Base-by-base conservation (phyloP, 2,888 invertebrate species). In the Palloptera scutellata region DNA sequence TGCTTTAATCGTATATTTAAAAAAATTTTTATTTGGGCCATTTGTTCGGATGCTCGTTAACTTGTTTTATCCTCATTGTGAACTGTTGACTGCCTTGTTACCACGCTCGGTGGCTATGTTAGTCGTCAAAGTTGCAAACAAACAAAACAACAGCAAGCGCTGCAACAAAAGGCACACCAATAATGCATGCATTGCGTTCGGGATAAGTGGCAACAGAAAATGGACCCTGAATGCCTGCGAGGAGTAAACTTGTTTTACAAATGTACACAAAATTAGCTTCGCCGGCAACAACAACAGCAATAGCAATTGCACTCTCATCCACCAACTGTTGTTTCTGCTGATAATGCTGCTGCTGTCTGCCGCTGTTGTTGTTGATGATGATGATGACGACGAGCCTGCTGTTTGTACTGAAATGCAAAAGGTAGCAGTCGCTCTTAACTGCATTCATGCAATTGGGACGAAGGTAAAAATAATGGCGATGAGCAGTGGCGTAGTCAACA, bases 61-160 rank as follows among this genome's bases (percentile, higher is more conserved):
- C 53, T 64, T 64, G 54, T 64, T 64, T 60, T 61, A 57, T 43
- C 45, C 64, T 64, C 59, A 61, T 70, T 59, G 57, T 42, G 19
- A 59, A 62, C 51, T 62, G 62, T 63, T 67, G 62, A 59, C 59
- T 62, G 62, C 73, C 77, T 77, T 71, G 79, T 77, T 77, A 79
- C 78, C 77, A 72, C 70, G 72, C 73, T 61, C 19, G 17, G 51
- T 55, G 40, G 40, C n/a, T 66, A 68, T 75, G 74, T 76, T 78
- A 77, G 67, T 71, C 69, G 72, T 59, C 11, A n/a, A 54, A 41
- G 20, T 54, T 41, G 13, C 30, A 43, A 63, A 11, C 11, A 45
- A 48, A 43, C 19, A 48, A 42, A 51, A 64, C n/a, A 53, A 15
- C 42, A 19, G 13, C 30, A 43, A 63, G 13, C 11, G 42, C 20